Percentiles rank a stretch among this genome's conserved stretches.
Conservation (phyloP, 2,113 vertebrate species). For the Falco punctatus region DNA sequence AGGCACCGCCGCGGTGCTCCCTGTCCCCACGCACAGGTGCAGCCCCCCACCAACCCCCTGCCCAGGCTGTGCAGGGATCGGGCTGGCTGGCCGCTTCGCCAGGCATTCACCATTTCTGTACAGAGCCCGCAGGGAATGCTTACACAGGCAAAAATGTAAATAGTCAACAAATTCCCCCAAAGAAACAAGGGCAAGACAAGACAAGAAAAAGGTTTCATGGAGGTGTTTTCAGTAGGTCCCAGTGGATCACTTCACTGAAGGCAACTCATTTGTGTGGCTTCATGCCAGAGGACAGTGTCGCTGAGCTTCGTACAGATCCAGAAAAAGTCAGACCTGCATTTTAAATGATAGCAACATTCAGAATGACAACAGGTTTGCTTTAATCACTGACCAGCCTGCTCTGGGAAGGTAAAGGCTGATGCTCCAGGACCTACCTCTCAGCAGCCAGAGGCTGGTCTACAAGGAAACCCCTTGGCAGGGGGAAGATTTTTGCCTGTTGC, state of each 20-base stretch:
- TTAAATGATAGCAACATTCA: background rate
- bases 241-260: background rate
- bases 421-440: background rate
- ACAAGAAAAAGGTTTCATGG: background rate
- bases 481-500: background rate
- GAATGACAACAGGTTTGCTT: background rate
- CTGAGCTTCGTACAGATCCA: background rate
- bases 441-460: background rate
- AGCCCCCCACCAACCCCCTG: background rate
- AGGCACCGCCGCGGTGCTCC: rapidly evolving
- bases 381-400: background rate
- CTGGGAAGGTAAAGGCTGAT: background rate
- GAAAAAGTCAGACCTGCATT: background rate
- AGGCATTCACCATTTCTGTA: background rate
- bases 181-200: background rate
- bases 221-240: background rate
- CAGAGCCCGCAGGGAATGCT: background rate
- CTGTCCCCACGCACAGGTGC: too few relatives aligned
- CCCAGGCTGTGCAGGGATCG: background rate
- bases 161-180: background rate
- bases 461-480: background rate
- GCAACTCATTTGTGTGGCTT: background rate
- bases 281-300: background rate
- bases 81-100: background rate
- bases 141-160: background rate